Percentiles rank a stretch among this genome's conserved stretches.
These are phyloP conservation scores for Sebastes jordani DNA, from an alignment of 2,797 vertebrate genomes.

Conservation along the genomic window DNA sequence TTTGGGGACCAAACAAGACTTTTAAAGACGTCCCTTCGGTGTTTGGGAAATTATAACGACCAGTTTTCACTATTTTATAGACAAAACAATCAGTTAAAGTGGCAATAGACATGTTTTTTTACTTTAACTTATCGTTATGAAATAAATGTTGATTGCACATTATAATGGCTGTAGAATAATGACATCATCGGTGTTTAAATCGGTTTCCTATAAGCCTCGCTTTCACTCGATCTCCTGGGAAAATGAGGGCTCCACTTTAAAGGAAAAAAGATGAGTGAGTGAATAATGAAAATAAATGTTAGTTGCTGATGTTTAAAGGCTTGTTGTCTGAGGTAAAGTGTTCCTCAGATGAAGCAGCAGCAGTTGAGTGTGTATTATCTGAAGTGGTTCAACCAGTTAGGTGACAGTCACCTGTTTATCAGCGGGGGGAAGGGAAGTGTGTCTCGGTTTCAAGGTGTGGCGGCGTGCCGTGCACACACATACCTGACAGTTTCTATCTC, in stretches of 20 bases:
- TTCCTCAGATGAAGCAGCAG: neutral
- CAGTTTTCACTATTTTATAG: no score
- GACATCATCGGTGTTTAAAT: no score
- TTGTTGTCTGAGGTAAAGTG: neutral
- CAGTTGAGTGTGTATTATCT: neutral
- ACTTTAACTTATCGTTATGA: no score
- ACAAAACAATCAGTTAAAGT: no score
- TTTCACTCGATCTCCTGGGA: no score
- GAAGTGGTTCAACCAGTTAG: slow-evolving; percentile 55
- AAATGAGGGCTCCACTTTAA: no score
- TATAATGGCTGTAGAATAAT: no score
- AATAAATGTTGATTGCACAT: no score
- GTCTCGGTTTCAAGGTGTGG: slow-evolving; percentile 80
- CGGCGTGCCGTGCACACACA: neutral
- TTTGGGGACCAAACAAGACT: neutral
- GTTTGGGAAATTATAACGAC: no score
- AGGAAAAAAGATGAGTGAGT: neutral
- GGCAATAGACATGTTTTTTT: no score
- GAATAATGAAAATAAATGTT: neutral
- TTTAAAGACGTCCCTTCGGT: no score
- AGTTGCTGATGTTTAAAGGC: neutral
- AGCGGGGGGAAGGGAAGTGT: slow-evolving; percentile 41
- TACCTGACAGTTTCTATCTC: slow-evolving; percentile 34
- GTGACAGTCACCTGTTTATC: slow-evolving; percentile 22
- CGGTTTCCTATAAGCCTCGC: no score